Evolutionary conservation across 2,797 vertebrate genomes (phyloP).

Genomic region (Florisuga fusca): DNA sequence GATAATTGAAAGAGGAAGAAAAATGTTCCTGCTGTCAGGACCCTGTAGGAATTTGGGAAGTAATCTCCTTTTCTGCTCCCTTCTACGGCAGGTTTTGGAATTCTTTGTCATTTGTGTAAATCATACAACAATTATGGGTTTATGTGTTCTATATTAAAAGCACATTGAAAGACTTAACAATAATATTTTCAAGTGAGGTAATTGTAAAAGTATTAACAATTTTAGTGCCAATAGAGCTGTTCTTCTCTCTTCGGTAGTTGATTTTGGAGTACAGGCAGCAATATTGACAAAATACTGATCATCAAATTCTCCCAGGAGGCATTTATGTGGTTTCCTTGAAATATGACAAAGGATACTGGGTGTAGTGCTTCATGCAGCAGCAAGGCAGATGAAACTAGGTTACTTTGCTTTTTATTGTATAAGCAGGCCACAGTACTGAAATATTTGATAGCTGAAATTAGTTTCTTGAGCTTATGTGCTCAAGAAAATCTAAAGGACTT

Average conservation of each 20-base stretch:
- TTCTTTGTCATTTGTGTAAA: not conserved
- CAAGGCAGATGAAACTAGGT: not conserved
- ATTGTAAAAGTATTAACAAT: not conserved
- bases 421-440: not conserved
- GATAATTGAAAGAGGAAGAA: not conserved
- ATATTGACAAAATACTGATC: not conserved
- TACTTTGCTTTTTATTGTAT: not conserved
- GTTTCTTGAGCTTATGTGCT: not conserved
- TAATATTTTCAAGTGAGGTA: not conserved
- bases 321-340: conserved; percentile 11
- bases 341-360: not conserved
- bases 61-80: not conserved
- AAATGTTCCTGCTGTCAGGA: not conserved
- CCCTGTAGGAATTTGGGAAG: not conserved
- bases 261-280: not conserved
- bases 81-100: not conserved
- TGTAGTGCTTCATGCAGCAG: not conserved
- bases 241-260: not conserved
- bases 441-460: not conserved
- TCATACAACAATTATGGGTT: not conserved
- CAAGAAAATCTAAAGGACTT: not conserved
- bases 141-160: not conserved
- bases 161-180: not conserved
- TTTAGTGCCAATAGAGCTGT: not conserved
- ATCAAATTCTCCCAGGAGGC: not conserved